Evolutionary conservation across 2,797 vertebrate species (phyloP).

Genomic region (Synanceia verrucosa): DNA sequence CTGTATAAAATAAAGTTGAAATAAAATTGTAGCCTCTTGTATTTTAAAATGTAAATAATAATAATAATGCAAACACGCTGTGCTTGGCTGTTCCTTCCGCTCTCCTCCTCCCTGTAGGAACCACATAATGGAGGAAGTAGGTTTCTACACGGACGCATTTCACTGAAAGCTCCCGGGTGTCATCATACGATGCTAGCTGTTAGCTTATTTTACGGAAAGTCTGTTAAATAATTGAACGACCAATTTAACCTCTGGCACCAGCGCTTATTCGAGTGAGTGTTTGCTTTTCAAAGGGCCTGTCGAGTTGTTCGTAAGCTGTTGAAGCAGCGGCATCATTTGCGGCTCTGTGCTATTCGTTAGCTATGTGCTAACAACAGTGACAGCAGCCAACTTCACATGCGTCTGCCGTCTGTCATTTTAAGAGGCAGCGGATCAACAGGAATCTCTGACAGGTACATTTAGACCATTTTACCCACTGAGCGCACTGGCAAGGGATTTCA

Average conservation of each 20-base stretch:
- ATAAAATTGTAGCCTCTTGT: accelerated
- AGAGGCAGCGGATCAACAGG: neutral
- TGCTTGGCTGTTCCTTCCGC: too few species aligned
- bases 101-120: conserved; percentile 57
- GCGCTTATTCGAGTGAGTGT: neutral
- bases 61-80: neutral
- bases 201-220: conserved; percentile 14
- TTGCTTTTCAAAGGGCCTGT: neutral
- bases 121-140: conserved; percentile 16
- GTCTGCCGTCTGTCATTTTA: conserved; percentile 32
- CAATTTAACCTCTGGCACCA: neutral
- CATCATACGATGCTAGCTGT: conserved; percentile 64
- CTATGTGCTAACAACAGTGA: conserved; percentile 70
- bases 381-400: conserved; percentile 50
- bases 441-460: conserved; percentile 52
- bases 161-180: conserved; percentile 43
- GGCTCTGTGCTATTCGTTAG: conserved; percentile 41
- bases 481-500: too few species aligned
- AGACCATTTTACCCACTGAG: neutral
- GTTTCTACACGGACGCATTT: conserved; percentile 67
- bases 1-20: neutral
- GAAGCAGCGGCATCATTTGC: neutral
- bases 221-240: neutral
- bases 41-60: neutral
- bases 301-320: neutral